Conservation (phyloP, 1,140 invertebrate species). For the Solenopsis fugax region DNA sequence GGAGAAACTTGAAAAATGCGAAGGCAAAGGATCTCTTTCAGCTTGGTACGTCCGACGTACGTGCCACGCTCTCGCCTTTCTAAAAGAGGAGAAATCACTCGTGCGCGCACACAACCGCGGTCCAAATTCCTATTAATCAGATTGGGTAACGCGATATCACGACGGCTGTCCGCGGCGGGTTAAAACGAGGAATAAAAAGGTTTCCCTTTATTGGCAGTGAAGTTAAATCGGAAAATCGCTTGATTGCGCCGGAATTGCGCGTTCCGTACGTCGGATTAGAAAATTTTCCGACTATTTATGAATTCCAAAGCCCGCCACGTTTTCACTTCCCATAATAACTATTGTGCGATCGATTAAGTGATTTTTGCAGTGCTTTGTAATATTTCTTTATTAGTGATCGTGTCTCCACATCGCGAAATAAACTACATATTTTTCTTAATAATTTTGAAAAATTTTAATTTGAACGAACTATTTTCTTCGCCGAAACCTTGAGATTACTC, state of each 20-base stretch:
- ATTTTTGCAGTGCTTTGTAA: background rate
- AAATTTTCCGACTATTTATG: conserved; percentile 29
- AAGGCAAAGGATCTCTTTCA: conserved; percentile 64
- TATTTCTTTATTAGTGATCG: background rate
- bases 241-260: conserved; percentile 14
- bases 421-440: background rate
- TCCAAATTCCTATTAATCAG: conserved; percentile 65
- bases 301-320: background rate
- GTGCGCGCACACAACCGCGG: conserved; percentile 45
- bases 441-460: background rate
- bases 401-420: background rate
- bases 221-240: conserved; percentile 33
- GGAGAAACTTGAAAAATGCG: conserved; percentile 72
- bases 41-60: conserved; percentile 28
- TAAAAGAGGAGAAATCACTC: conserved; percentile 67
- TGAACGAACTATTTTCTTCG: background rate
- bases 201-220: conserved; percentile 27
- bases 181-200: conserved; percentile 29
- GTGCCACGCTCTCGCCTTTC: conserved; percentile 32
- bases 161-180: conserved; percentile 33
- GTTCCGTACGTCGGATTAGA: background rate
- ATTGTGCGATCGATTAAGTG: background rate
- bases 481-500: background rate
- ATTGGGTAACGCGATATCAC: conserved; percentile 66
- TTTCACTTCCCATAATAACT: background rate